Evolutionary conservation across 53 echinoderm and acorn worm genomes (phyloP).

Genomic region (Patiria pectinifera): DNA sequence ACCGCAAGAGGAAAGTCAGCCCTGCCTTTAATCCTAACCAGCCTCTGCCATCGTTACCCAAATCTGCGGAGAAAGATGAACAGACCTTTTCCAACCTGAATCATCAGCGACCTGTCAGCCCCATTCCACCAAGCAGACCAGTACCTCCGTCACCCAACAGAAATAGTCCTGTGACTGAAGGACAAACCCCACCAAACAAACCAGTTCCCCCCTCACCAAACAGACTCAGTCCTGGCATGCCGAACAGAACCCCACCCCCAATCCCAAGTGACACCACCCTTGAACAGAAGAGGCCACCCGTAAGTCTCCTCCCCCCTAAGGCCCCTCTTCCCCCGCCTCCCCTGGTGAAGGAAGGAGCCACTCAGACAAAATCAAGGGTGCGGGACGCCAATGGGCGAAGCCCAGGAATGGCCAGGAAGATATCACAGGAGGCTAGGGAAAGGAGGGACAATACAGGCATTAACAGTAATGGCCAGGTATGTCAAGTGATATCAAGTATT

Average conservation of each 20-base stretch:
- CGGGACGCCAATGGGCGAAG: slow-evolving; percentile 7
- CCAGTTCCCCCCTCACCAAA: slow-evolving; percentile 39
- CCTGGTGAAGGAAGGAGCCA: background rate
- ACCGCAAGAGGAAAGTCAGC: slow-evolving; percentile 3
- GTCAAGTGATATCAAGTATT: background rate
- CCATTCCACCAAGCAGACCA: slow-evolving; percentile 45
- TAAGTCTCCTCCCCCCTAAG: slow-evolving; percentile 33
- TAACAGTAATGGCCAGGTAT: slow-evolving; percentile 25
- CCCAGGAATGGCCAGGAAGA: slow-evolving; percentile 12
- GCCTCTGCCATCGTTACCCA: slow-evolving; percentile 18
- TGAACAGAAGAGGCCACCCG: background rate
- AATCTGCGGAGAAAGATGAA: background rate
- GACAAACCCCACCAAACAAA: slow-evolving; percentile 35
- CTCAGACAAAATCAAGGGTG: background rate
- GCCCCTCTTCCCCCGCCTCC: slow-evolving; percentile 49
- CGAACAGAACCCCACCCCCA: slow-evolving; percentile 31
- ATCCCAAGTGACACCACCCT: background rate
- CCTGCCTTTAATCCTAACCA: slow-evolving; percentile 32
- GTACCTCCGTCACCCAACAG: slow-evolving; percentile 38
- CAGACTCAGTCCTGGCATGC: slow-evolving; percentile 35
- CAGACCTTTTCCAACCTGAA: background rate
- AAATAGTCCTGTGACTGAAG: slow-evolving; percentile 1
- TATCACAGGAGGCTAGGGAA: background rate
- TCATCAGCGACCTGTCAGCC: slow-evolving; percentile 22
- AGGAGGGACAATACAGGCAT: background rate